Base-by-base conservation (phyloP, 2,888 invertebrate genomes). In the Dione juno region DNA sequence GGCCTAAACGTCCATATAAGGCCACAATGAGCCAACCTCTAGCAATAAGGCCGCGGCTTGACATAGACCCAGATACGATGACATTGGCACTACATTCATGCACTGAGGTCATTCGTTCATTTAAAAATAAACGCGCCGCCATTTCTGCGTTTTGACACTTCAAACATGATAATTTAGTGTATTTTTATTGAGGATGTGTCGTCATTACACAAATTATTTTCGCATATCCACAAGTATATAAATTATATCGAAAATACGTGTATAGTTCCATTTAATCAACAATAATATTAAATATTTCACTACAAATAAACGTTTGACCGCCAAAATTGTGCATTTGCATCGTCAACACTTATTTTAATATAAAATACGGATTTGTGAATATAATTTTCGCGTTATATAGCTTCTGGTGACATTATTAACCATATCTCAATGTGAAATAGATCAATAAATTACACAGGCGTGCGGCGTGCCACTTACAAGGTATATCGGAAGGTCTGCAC, bases 1-100 rank as follows among this genome's bases (percentile, higher is more conserved):
- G 71, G 75, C 74, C 75, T 67, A 75, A 78, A 77, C 76, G 77
- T 73, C 80, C 78, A 78, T 78, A 81, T 78, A 82, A 81, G 82
- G 82, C 78, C 76, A 76, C 77, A 77, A 77, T 74, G 71, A 76
- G 77, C 72, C 75, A 76, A 74, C 77, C 75, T 75, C 74, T 78
- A 76, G 77, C 75, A 74, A 78, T 85, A 79, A 92, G 92, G 92
- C 87, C 92, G 83, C 81, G 77, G 83, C 78, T 81, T 91, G 92
- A 92, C 92, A 93, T 88, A 93, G 92, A 93, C 92, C 92, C 87
- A 92, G 89, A 83, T 93, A 87, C 84, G 76, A 82, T 83, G 92
- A 91, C 92, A 93, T 93, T 93, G 92, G 92, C 92, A 93, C 92
- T 93, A 92, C 92, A 93, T 93, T 93, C 91, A 89, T 84, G 82